These are phyloP conservation scores for Tricholauxania praeusta DNA, from an alignment of 2,888 invertebrate genomes.

Conservation along the genomic window DNA sequence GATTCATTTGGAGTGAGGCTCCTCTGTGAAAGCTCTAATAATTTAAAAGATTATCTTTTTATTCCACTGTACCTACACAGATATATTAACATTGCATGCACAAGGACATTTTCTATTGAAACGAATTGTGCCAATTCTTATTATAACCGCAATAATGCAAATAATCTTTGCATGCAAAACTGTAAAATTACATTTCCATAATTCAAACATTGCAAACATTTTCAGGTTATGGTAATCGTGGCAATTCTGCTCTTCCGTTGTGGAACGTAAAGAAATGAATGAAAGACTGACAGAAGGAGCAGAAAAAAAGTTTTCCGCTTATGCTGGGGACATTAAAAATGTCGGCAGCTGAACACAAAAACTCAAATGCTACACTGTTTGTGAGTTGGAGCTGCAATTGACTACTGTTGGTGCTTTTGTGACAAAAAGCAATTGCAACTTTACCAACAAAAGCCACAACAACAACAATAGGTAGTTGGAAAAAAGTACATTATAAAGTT, in stretches of 20 bases:
- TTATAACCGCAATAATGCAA: constrained; percentile 31
- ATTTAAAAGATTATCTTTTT: not conserved
- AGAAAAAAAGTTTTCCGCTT: constrained; percentile 21
- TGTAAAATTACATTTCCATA: constrained; percentile 33
- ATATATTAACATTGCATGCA: not conserved
- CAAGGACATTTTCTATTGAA: not conserved
- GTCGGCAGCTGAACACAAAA: constrained; percentile 25
- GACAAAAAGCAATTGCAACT: constrained; percentile 3
- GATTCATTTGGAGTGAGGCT: no score
- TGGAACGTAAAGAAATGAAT: not conserved
- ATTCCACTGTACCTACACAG: not conserved
- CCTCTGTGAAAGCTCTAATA: no score
- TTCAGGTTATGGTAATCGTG: constrained; percentile 31
- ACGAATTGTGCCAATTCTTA: constrained; percentile 35
- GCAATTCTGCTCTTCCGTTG: constrained; percentile 32
- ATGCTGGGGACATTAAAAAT: constrained; percentile 26
- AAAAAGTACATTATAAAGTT: constrained; percentile 18
- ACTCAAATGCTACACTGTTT: not conserved
- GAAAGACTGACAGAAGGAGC: not conserved
- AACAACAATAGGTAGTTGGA: not conserved
- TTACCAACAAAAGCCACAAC: no score
- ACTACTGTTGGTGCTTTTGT: not conserved
- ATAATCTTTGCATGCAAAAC: constrained; percentile 33
- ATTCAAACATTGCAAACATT: constrained; percentile 32
- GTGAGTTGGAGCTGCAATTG: no score